These are phyloP conservation scores for Pachymerium ferrugineum DNA, from an alignment of 2,888 invertebrate species.

Conservation along the genomic window DNA sequence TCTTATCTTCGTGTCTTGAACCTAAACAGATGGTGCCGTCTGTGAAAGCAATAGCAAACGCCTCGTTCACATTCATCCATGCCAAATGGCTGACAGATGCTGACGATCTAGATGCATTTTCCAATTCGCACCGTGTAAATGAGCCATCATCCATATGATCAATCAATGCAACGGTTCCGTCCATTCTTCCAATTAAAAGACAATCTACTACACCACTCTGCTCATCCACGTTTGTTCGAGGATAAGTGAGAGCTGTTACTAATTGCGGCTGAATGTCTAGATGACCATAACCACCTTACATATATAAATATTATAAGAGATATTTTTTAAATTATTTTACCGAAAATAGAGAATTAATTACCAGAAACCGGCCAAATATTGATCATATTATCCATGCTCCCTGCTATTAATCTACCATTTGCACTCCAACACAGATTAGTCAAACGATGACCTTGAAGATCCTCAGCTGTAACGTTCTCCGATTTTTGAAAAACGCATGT, in stretches of 20 bases:
- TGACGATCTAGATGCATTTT: slow-evolving; percentile 40
- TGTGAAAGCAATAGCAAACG: slow-evolving; percentile 55
- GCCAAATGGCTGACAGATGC: slow-evolving; percentile 52
- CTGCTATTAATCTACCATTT: slow-evolving; percentile 55
- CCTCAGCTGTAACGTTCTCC: slow-evolving; percentile 51
- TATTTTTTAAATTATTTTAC: slow-evolving; percentile 49
- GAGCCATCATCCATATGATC: slow-evolving; percentile 43
- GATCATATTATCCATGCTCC: slow-evolving; percentile 55
- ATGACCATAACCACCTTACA: slow-evolving; percentile 41
- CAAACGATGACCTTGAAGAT: slow-evolving; percentile 52
- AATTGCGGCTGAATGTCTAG: slow-evolving; percentile 51
- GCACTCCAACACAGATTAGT: slow-evolving; percentile 54
- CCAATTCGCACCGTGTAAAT: slow-evolving; percentile 42
- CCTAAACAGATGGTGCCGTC: slow-evolving; percentile 54
- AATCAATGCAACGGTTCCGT: slow-evolving; percentile 51
- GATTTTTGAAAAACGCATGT: slow-evolving; percentile 55
- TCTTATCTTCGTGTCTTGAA: slow-evolving; percentile 42
- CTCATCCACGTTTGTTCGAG: slow-evolving; percentile 42
- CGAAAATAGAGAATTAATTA: slow-evolving; percentile 35
- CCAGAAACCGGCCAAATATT: slow-evolving; percentile 57
- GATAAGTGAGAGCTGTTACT: slow-evolving; percentile 54
- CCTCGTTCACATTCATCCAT: slow-evolving; percentile 55
- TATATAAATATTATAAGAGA: neutral
- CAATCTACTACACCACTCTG: slow-evolving; percentile 44
- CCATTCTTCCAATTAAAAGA: slow-evolving; percentile 54